Evolutionary conservation across 2,113 vertebrate species (phyloP).

Genomic region (Poeciliopsis turrubarensis): DNA sequence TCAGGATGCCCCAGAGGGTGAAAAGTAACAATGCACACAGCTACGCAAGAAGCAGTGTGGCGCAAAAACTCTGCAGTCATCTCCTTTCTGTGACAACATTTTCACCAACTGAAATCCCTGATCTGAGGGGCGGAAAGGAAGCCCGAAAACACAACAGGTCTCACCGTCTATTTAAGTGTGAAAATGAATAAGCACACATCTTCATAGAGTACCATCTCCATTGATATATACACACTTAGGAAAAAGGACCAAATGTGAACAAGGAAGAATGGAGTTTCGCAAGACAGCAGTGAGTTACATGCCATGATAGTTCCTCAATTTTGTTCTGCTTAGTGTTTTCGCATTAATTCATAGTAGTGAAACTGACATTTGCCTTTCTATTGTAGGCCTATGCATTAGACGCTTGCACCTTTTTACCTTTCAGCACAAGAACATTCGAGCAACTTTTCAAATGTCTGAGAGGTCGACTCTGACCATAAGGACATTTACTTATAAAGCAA

Average conservation of each 20-base stretch:
- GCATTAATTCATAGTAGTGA: constrained; percentile 77
- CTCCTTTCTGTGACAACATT: constrained; percentile 19
- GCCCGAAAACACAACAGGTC: background rate
- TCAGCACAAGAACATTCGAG: constrained; percentile 7
- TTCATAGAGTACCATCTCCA: constrained; percentile 43
- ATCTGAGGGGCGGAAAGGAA: constrained; percentile 8
- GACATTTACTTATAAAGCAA: background rate
- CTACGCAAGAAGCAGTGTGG: constrained; percentile 7
- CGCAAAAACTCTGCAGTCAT: background rate
- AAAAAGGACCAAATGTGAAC: constrained; percentile 73
- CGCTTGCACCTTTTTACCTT: background rate
- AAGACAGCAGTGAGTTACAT: constrained; percentile 77
- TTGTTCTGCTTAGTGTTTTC: constrained; percentile 75
- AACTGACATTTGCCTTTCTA: constrained; percentile 64
- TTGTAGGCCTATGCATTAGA: constrained; percentile 30
- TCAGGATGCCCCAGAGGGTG: constrained; percentile 39
- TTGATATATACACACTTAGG: constrained; percentile 47
- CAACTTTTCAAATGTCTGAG: background rate
- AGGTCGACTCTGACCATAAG: background rate
- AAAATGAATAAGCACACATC: constrained; percentile 11
- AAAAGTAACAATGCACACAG: constrained; percentile 9
- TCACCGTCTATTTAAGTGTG: background rate
- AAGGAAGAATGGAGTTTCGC: constrained; percentile 76
- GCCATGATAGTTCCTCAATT: constrained; percentile 75
- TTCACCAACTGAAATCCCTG: constrained; percentile 16